These are phyloP conservation scores for Brachyhypopomus gauderio DNA, from an alignment of 2,113 vertebrate species.

Conservation along the genomic window DNA sequence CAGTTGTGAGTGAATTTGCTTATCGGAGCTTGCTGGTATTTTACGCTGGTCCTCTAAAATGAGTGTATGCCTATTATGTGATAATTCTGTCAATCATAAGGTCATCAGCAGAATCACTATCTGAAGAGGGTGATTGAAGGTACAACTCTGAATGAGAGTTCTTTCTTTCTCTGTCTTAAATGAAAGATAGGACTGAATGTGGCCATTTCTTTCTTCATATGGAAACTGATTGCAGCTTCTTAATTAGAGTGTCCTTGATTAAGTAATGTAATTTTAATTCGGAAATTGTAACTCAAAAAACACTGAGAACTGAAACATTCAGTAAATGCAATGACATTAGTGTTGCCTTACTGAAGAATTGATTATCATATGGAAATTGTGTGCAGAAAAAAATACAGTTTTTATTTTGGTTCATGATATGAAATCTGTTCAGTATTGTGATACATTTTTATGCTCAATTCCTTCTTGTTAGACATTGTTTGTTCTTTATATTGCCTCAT, in stretches of 20 bases:
- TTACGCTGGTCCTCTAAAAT: constrained; percentile 43
- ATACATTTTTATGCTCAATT: neutral
- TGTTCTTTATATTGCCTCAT: constrained; percentile 9
- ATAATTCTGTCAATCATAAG: constrained; percentile 60
- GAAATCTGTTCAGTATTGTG: constrained; percentile 17
- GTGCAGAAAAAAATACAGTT: neutral
- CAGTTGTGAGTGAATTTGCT: constrained; percentile 55
- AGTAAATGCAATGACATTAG: neutral
- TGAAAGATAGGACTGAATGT: constrained; percentile 47
- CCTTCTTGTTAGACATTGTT: constrained; percentile 15
- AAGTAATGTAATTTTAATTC: constrained; percentile 3
- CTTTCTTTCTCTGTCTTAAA: constrained; percentile 40
- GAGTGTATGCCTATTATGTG: constrained; percentile 49
- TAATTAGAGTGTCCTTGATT: constrained; percentile 47
- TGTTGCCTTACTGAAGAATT: neutral
- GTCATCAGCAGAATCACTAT: constrained; percentile 56
- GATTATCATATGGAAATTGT: constrained; percentile 5
- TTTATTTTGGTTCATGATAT: neutral
- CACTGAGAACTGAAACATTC: neutral
- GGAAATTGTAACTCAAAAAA: constrained; percentile 7
- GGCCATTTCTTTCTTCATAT: constrained; percentile 39
- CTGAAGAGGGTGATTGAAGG: constrained; percentile 58
- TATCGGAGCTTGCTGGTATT: constrained; percentile 52
- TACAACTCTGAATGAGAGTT: constrained; percentile 52
- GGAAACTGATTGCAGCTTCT: constrained; percentile 35